Percentiles rank a stretch among this genome's conserved stretches.
These are phyloP conservation scores for Augiades crinisus DNA, from an alignment of 2,888 invertebrate genomes.

Conservation along the genomic window DNA sequence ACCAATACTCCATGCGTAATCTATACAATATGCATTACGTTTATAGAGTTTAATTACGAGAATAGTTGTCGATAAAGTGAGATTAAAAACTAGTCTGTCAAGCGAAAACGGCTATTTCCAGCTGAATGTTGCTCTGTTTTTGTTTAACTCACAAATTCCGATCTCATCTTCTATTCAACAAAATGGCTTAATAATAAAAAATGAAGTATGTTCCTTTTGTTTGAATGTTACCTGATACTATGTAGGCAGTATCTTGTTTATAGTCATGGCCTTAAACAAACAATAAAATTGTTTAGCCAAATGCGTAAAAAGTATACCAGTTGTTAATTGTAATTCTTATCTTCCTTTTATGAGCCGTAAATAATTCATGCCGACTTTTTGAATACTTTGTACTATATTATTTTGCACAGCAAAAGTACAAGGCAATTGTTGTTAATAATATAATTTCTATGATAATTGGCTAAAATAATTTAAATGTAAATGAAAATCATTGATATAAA, in stretches of 20 bases:
- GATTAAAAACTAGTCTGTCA: conserved; percentile 24
- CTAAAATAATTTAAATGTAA: too few relatives aligned
- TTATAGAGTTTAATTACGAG: conserved; percentile 25
- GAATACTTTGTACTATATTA: too few relatives aligned
- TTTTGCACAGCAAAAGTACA: too few relatives aligned
- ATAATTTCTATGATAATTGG: too few relatives aligned
- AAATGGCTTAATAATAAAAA: conserved; percentile 15
- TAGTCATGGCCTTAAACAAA: conserved; percentile 1
- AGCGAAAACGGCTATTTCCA: conserved; percentile 23
- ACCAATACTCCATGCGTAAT: conserved; percentile 23
- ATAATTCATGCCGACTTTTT: too few relatives aligned
- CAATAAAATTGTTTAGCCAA: background rate
- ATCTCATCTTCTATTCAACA: conserved; percentile 8
- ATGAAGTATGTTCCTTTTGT: background rate
- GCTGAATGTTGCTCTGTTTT: conserved; percentile 20
- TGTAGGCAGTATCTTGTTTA: conserved; percentile 3
- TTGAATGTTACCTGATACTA: conserved; percentile 10
- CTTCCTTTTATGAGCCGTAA: background rate
- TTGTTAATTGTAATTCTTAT: background rate
- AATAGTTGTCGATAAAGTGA: conserved; percentile 21
- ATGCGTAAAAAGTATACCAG: background rate
- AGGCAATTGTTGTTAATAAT: too few relatives aligned
- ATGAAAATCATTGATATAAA: too few relatives aligned
- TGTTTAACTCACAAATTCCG: conserved; percentile 21
- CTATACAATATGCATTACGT: conserved; percentile 23